Percentiles rank a stretch among this genome's conserved stretches.
phyloP scores from a whole-genome alignment of 2,797 vertebrate species.

The Fratercula arctica region DNA sequence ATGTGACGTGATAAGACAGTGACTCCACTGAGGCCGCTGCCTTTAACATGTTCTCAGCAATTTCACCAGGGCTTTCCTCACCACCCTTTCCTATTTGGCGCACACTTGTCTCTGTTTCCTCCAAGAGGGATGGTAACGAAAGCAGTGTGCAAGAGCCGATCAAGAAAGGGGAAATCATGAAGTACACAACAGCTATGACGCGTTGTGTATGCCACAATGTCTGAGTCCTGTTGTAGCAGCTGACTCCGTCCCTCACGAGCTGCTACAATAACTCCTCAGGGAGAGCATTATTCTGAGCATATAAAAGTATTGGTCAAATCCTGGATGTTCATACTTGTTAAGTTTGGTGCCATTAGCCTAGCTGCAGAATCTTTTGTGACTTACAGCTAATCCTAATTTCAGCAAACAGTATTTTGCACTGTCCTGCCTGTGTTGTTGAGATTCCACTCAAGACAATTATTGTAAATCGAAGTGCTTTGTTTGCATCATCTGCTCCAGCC shows the following conservation, averaged over 20 bases:
- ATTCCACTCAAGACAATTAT: not conserved
- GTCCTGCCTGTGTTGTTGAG: not conserved
- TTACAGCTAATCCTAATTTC: not conserved
- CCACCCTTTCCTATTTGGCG: not conserved
- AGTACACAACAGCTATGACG: not conserved
- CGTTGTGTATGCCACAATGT: not conserved
- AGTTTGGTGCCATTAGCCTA: not conserved
- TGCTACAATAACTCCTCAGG: not conserved
- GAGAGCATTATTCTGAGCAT: not conserved
- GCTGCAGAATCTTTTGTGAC: not conserved
- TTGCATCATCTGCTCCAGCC: not conserved
- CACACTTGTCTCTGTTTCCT: not conserved
- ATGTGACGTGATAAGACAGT: not conserved
- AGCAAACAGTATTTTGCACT: not conserved
- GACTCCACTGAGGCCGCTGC: not conserved
- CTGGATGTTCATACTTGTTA: not conserved
- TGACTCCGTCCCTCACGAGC: not conserved
- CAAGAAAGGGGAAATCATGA: not conserved
- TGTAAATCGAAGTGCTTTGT: not conserved
- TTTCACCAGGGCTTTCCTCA: not conserved
- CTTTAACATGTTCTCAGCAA: not conserved
- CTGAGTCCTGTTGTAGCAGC: fast-evolving
- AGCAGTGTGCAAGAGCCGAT: not conserved
- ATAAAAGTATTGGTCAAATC: not conserved
- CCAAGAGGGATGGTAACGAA: not conserved